Base-by-base conservation (phyloP, 2,113 vertebrate species). In the Symphodus melops region DNA sequence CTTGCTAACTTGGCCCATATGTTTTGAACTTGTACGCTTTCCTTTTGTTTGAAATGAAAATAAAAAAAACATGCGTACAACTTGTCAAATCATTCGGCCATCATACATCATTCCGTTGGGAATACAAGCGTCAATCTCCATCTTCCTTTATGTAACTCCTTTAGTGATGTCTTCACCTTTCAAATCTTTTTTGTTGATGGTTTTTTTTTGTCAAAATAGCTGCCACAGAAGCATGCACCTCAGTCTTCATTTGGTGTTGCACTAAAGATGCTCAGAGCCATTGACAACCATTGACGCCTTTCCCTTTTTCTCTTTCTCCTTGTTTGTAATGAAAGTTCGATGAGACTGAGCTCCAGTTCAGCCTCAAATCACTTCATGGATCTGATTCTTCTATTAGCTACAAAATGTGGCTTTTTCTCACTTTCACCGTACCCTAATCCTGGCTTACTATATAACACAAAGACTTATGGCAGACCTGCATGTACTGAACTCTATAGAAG, bases 321-420 rank as follows among this genome's bases (percentile, higher is more conserved):
- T 56, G 39, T 79, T 80, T 75, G 49, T 46, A 77, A 73, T 75
- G 81, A 84, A 85, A 83, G 65, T 61, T 66, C 59, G 53, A 81
- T 73, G 44, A 80, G 39, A 72, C 49, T 44, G 62, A 46, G 56
- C 59, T 25, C 14, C 61, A 75, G 57, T 10, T 70, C 65, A 74
- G 53, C 63, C 54, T 20, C 63, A 28, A 65, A 81, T 86, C 54
- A 68, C 75, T 81, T 77, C 56, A 73, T 79, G 80, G 78, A 89
- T 82, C 53, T 28, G 14, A 53, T 82, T 78, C 54, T 14, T 77
- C 85, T 80, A 53, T 5, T 77, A 65, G 75, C 69, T 58, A 49
- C 56, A 58, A 79, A 74, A 79, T 69, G 63, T 81, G 57, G 75
- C 78, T 54, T 82, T 71, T 60, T 82, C 68, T 76, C 68, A 33